These are phyloP conservation scores for Meiosimyza platycephala DNA, from an alignment of 2,888 invertebrate genomes.

Conservation along the genomic window DNA sequence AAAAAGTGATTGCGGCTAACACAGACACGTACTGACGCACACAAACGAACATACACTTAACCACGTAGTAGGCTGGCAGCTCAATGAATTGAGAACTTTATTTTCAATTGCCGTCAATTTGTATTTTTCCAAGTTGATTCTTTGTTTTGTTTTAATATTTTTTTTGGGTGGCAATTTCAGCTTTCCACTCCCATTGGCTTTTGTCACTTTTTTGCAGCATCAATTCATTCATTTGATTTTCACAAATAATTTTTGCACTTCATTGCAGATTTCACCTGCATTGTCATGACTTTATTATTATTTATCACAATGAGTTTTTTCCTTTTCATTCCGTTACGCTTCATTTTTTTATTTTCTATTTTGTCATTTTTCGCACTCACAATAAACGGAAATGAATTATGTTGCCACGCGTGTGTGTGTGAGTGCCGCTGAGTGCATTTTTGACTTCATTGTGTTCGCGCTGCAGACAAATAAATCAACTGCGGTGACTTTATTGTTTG, in stretches of 20 bases:
- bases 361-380: constrained; percentile 51
- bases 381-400: constrained; percentile 65
- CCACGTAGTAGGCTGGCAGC: constrained; percentile 41
- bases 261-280: constrained; percentile 62
- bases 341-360: constrained; percentile 22
- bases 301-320: constrained; percentile 33
- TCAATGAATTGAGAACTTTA: constrained; percentile 58
- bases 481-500: constrained; percentile 62
- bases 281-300: constrained; percentile 51
- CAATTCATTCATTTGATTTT: constrained; percentile 20
- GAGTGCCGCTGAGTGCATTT: constrained; percentile 56
- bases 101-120: constrained; percentile 54
- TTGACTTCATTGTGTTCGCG: constrained; percentile 56
- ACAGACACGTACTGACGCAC: background rate
- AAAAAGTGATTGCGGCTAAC: constrained; percentile 42
- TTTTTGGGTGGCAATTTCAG: background rate
- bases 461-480: constrained; percentile 63
- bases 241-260: constrained; percentile 41
- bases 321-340: background rate
- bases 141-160: constrained; percentile 42
- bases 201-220: background rate
- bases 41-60: background rate
- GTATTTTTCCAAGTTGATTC: constrained; percentile 52
- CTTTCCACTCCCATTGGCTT: constrained; percentile 27
- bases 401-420: constrained; percentile 46